These are phyloP conservation scores for Nephrocerus scutellatus DNA, from an alignment of 2,888 invertebrate species.

Conservation along the genomic window DNA sequence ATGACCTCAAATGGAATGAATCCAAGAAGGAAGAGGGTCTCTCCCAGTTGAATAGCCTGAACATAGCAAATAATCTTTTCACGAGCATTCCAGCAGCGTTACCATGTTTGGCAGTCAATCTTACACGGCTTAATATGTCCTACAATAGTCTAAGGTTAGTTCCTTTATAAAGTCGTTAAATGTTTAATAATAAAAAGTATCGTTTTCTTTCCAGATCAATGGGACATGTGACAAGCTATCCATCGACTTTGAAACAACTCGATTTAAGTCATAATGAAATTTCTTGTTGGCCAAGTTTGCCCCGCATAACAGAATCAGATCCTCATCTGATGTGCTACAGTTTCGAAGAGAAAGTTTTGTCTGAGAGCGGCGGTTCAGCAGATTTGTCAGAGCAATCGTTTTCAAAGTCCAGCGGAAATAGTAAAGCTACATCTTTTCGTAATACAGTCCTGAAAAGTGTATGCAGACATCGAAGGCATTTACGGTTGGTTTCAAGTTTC, in stretches of 20 bases:
- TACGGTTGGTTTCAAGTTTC: too few species aligned
- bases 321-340: conserved; percentile 67
- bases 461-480: conserved; percentile 77
- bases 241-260: conserved; percentile 79
- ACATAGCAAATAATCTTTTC: conserved; percentile 87
- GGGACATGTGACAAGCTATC: conserved; percentile 86
- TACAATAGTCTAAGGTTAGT: conserved; percentile 65
- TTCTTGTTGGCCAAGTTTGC: conserved; percentile 81
- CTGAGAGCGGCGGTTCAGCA: conserved; percentile 21
- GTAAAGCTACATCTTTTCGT: conserved; percentile 54
- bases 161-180: background rate
- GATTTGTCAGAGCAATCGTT: conserved; percentile 31
- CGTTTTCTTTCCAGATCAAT: conserved; percentile 52
- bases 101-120: conserved; percentile 81
- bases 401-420: conserved; percentile 25
- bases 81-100: conserved; percentile 78
- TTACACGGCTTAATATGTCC: conserved; percentile 83
- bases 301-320: conserved; percentile 60
- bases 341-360: conserved; percentile 36
- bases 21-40: conserved; percentile 50
- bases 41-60: conserved; percentile 67
- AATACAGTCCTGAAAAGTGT: conserved; percentile 71
- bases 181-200: background rate
- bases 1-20: conserved; percentile 55
- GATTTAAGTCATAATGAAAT: conserved; percentile 91